A percentile compares a stretch with the other conserved stretches of the same genome.
Evolutionary conservation across 2,797 vertebrate genomes (phyloP).

Genomic region (Squalus acanthias): DNA sequence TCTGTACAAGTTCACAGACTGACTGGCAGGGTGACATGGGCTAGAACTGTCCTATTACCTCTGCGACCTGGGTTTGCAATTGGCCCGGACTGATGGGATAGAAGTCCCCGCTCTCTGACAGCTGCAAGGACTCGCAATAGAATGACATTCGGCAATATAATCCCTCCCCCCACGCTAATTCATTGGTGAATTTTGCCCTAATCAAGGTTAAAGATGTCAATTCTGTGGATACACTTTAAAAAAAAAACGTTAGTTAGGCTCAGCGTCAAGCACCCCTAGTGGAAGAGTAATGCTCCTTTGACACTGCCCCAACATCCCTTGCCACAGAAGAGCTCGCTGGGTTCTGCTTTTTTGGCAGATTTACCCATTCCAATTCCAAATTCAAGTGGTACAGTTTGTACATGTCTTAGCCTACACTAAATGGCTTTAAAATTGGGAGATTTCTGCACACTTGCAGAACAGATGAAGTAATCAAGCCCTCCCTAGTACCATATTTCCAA

Average conservation of each 20-base stretch:
- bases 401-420: neutral
- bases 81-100: neutral
- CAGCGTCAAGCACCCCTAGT: neutral
- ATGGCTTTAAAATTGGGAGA: neutral
- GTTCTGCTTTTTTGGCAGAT: neutral
- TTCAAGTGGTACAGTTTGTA: neutral
- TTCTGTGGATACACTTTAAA: neutral
- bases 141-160: neutral
- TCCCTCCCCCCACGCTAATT: neutral
- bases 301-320: neutral
- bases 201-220: too few species aligned
- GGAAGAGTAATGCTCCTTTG: neutral
- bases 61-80: neutral
- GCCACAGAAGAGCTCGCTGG: neutral
- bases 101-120: neutral
- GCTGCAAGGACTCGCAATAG: neutral
- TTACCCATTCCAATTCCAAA: neutral
- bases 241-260: neutral
- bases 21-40: neutral
- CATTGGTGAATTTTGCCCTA: neutral
- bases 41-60: neutral
- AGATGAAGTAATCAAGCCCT: neutral
- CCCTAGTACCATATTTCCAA: neutral
- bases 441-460: neutral
- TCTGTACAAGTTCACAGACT: neutral